phyloP scores from a whole-genome alignment of 2,113 vertebrate species.

The Otocyon megalotis region DNA sequence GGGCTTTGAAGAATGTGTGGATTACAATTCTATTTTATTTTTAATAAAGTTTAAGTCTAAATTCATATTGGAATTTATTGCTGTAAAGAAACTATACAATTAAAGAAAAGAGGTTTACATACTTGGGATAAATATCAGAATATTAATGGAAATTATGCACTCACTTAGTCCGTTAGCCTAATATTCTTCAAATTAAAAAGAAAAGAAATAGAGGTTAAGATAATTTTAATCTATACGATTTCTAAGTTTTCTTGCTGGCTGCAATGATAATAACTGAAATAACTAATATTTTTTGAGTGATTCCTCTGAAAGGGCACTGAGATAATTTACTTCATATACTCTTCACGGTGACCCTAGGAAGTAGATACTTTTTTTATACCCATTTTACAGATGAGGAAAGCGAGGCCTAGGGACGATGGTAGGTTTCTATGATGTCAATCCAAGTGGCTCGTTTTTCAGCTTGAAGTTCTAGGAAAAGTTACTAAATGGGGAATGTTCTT shows the following conservation, averaged over 20 bases:
- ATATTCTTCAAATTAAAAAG: slow-evolving; percentile 45
- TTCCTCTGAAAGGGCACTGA: slow-evolving; percentile 15
- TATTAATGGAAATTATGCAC: slow-evolving; percentile 34
- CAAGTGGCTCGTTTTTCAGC: neutral
- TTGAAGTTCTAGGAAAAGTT: neutral
- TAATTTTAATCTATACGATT: neutral
- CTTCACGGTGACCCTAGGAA: slow-evolving; percentile 16
- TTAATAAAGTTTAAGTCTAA: neutral
- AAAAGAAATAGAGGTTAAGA: neutral
- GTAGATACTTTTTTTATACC: neutral
- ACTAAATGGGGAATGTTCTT: neutral
- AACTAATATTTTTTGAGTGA: slow-evolving; percentile 54
- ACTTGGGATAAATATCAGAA: slow-evolving; percentile 5
- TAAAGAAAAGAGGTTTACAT: neutral
- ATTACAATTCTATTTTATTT: slow-evolving; percentile 25
- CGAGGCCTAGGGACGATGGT: neutral
- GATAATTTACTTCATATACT: neutral
- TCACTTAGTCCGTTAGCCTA: neutral
- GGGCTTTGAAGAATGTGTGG: neutral
- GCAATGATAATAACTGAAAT: slow-evolving; percentile 34
- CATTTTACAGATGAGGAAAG: slow-evolving; percentile 7
- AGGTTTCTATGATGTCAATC: neutral
- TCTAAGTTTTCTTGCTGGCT: slow-evolving; percentile 47
- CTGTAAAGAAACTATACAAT: neutral
- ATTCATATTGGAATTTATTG: neutral